Base-by-base conservation (phyloP, 2,888 invertebrate genomes). In the Ophioninae sp. region DNA sequence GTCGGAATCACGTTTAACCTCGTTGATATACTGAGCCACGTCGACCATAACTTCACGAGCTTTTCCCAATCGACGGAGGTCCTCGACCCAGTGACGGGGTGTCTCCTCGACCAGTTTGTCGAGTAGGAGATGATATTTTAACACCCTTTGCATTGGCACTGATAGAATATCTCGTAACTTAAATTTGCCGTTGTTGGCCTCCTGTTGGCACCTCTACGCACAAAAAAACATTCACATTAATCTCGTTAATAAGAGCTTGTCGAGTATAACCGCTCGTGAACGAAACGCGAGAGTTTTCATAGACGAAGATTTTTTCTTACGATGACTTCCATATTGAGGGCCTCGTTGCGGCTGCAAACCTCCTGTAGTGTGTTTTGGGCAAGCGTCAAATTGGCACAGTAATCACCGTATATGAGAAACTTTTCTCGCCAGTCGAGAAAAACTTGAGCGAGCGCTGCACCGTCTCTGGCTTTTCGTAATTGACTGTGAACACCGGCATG, bases 121-220 rank as follows among this genome's bases (percentile, higher is more conserved):
- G 80, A 99, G 93, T 72, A 99, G 94, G 79, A 99, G 94, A 93
- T 99, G 99, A 93, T 99, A 99, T 92, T 99, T 99, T 86, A 99
- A 95, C 87, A 99, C 97, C 91, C 99, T 95, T 93, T 99, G 99
- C 98, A 99, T 99, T 64, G 99, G 99, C 86, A 99, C 98, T 30
- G 98, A 98, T 68, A 99, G 94, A 86, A 99, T 97, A 93, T 99
- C 99, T 70, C 99, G 95, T 87, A 99, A 94, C 93, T 98, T 97
- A 91, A 99, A 98, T 91, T 98, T 96, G 17, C 98, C 98, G 89
- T 98, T 97, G 93, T 98, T 99, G 89, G 98, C 98, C 91, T 97
- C 97, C 89, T 96, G 96, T 93, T 99, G 98, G 93, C 98, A 98
- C 94, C 96, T 96, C 97, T 98, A 93, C 21, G 85, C 85, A 0